A percentile compares a stretch with the other conserved stretches of the same genome.
Evolutionary conservation across 1,140 invertebrate genomes (phyloP).

Genomic region (Calephelis nemesis): DNA sequence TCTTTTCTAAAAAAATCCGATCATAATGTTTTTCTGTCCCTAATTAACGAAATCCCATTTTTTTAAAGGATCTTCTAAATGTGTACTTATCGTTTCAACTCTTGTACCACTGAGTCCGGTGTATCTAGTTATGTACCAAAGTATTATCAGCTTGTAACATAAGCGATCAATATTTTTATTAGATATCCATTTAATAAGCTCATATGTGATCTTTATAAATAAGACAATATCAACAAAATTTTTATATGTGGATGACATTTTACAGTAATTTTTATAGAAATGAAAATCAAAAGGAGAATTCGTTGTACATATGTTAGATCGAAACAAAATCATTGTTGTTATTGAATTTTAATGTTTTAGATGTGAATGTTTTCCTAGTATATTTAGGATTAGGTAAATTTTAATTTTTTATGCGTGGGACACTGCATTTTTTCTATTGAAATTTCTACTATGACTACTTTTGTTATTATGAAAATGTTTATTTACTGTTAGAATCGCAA

Average conservation of each 20-base stretch:
- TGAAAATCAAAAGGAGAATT: slow-evolving; percentile 32
- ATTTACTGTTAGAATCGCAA: slow-evolving; percentile 49
- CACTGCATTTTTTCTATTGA: slow-evolving; percentile 43
- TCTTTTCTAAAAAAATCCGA: no score
- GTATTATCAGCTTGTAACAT: slow-evolving; percentile 48
- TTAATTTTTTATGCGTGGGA: slow-evolving; percentile 49
- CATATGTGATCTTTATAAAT: slow-evolving; percentile 62
- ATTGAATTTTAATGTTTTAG: slow-evolving; percentile 65
- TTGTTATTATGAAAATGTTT: slow-evolving; percentile 42
- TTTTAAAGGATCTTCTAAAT: no score
- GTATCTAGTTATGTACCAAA: slow-evolving; percentile 53
- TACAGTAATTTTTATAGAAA: slow-evolving; percentile 44
- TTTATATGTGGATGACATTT: slow-evolving; percentile 39
- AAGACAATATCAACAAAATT: slow-evolving; percentile 65
- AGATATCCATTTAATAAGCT: slow-evolving; percentile 48
- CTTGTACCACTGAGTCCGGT: not conserved
- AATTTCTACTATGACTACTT: slow-evolving; percentile 39
- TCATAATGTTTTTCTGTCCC: no score
- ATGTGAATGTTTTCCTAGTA: slow-evolving; percentile 56
- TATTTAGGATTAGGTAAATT: slow-evolving; percentile 45
- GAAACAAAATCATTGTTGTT: slow-evolving; percentile 58
- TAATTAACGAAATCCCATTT: no score
- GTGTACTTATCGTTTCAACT: not conserved
- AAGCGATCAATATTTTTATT: slow-evolving; percentile 48
- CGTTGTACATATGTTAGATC: slow-evolving; percentile 27